Evolutionary conservation across 2,113 vertebrate species (phyloP).

Genomic region (Psophia crepitans): DNA sequence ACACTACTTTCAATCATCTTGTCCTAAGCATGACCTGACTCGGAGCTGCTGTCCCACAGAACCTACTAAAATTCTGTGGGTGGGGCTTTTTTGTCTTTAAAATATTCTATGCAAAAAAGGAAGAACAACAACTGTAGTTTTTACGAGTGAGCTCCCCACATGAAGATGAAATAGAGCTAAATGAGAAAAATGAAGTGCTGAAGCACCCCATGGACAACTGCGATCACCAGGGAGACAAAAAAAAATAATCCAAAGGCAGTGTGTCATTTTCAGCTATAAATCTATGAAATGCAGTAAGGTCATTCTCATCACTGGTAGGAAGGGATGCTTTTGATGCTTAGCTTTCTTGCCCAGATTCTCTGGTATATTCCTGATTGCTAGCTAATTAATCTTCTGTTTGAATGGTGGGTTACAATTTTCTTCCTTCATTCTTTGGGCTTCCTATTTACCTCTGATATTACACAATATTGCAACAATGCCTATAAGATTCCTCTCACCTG

Average conservation of each 20-base stretch:
- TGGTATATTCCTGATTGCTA: background rate
- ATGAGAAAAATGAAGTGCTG: background rate
- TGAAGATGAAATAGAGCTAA: background rate
- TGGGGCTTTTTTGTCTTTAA: background rate
- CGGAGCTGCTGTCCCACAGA: background rate
- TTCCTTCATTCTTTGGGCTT: background rate
- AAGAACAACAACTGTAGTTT: background rate
- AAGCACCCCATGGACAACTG: background rate
- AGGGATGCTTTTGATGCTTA: background rate
- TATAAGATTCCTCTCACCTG: background rate
- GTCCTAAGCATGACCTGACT: background rate
- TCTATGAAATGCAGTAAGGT: background rate
- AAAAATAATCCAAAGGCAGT: background rate
- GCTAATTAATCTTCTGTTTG: background rate
- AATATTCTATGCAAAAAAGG: background rate
- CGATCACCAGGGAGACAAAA: background rate
- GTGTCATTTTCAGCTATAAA: background rate
- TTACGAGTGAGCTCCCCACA: background rate
- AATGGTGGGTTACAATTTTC: background rate
- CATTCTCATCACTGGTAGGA: background rate
- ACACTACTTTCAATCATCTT: background rate
- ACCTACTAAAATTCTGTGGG: background rate
- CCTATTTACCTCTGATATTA: background rate
- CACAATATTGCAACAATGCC: background rate
- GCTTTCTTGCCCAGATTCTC: background rate